Conservation (phyloP, 2,888 invertebrate species). For the Aphelenchoides bicaudatus region DNA sequence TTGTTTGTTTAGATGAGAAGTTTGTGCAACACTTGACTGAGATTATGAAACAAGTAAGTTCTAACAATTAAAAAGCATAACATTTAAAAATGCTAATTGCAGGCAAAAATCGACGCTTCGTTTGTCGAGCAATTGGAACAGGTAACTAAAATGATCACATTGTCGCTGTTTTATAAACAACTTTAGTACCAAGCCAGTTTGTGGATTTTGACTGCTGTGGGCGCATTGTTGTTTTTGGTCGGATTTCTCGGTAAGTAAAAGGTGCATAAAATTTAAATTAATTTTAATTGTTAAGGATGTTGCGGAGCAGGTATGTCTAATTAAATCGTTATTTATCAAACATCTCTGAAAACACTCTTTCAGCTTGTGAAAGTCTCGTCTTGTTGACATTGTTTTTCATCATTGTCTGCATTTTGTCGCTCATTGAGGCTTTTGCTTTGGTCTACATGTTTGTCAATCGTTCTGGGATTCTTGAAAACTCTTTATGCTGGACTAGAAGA, state of each 20-base stretch:
- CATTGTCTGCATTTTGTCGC: conserved; percentile 47
- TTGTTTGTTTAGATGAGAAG: too few relatives aligned
- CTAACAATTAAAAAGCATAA: conserved; percentile 35
- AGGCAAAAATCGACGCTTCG: conserved; percentile 29
- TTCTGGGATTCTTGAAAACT: conserved; percentile 42
- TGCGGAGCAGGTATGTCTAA: conserved; percentile 57
- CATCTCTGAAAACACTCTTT: neutral
- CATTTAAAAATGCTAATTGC: conserved; percentile 44
- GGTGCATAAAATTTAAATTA: neutral
- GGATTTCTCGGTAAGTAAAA: conserved; percentile 45
- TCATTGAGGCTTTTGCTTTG: conserved; percentile 47
- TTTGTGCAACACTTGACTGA: conserved; percentile 36
- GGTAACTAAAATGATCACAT: conserved; percentile 26
- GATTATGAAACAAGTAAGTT: conserved; percentile 26
- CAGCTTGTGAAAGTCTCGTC: conserved; percentile 36
- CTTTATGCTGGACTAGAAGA: conserved; percentile 45
- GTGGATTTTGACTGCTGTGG: conserved; percentile 57
- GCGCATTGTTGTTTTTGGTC: conserved; percentile 52
- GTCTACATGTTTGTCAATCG: conserved; percentile 47
- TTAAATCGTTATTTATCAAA: conserved; percentile 18
- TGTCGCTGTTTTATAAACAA: conserved; percentile 19
- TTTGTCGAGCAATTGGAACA: conserved; percentile 47
- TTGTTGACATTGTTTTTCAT: too few relatives aligned
- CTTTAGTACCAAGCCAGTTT: conserved; percentile 58
- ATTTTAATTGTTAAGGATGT: conserved; percentile 40